A percentile compares a stretch with the other conserved stretches of the same genome.
Evolutionary conservation across 2,888 invertebrate genomes (phyloP).

Genomic region (Chaetogeoica ovagalla): DNA sequence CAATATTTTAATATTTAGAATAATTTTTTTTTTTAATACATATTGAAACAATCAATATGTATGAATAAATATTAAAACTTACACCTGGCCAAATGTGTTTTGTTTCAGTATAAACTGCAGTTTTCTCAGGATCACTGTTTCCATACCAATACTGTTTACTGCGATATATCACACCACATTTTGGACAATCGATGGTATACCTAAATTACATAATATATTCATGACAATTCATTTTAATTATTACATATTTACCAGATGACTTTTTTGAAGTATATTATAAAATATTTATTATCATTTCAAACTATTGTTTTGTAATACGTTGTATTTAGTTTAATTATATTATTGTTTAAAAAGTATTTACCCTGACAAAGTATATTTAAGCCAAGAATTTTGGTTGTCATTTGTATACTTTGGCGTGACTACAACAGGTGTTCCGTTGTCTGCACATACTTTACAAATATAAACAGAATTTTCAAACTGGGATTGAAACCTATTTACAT

Average conservation of each 20-base stretch:
- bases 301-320: background rate
- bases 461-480: constrained; percentile 74
- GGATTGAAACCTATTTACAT: constrained; percentile 67
- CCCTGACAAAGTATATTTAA: constrained; percentile 77
- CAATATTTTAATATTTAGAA: background rate
- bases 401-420: constrained; percentile 65
- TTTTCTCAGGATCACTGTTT: constrained; percentile 73
- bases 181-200: constrained; percentile 73
- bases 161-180: constrained; percentile 73
- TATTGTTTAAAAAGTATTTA: constrained; percentile 58
- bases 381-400: constrained; percentile 65
- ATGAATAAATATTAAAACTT: constrained; percentile 56
- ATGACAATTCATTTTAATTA: background rate
- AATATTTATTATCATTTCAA: background rate
- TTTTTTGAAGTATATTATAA: background rate
- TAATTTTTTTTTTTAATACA: background rate
- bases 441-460: constrained; percentile 68
- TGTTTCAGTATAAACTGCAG: constrained; percentile 69
- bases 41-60: background rate
- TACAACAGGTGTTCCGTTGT: constrained; percentile 65
- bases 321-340: background rate
- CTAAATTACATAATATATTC: constrained; percentile 57
- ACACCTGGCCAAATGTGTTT: constrained; percentile 73
- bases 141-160: constrained; percentile 81
- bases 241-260: background rate